Conservation (phyloP, 2,888 invertebrate genomes). For the Hydroisotoma schaefferi region DNA sequence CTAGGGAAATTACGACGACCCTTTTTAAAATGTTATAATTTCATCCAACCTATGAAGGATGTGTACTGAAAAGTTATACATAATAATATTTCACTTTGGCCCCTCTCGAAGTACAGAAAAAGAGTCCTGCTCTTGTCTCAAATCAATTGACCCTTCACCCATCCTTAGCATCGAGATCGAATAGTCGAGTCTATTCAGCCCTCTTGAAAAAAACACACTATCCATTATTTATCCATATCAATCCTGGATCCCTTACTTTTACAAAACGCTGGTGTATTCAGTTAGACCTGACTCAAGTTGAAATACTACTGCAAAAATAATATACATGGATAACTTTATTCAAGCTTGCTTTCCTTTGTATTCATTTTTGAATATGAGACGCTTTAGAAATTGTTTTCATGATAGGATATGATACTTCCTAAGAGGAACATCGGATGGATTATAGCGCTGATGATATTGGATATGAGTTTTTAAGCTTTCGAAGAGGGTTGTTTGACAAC, state of each 20-base stretch:
- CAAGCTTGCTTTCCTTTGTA: no score
- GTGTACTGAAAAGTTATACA: conserved; percentile 1
- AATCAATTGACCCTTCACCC: conserved; percentile 12
- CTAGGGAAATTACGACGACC: conserved; percentile 1
- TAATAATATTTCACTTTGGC: neutral
- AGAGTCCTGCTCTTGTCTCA: neutral
- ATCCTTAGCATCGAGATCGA: neutral
- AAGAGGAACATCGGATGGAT: no score
- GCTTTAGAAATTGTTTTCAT: no score
- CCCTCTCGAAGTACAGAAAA: neutral
- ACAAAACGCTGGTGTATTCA: no score
- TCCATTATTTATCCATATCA: neutral
- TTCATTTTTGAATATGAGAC: no score
- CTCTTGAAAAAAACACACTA: neutral
- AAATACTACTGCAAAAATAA: no score
- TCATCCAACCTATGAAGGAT: neutral
- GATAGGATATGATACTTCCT: no score
- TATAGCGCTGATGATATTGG: no score
- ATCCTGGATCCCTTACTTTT: no score
- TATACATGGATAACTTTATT: no score
- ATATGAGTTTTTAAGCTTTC: no score
- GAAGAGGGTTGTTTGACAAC: conserved; percentile 1
- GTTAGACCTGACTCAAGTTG: no score
- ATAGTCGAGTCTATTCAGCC: neutral
- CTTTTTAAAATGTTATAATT: neutral